These are phyloP conservation scores for Strigamia maritima DNA, from an alignment of 2,888 invertebrate genomes.

Conservation along the genomic window DNA sequence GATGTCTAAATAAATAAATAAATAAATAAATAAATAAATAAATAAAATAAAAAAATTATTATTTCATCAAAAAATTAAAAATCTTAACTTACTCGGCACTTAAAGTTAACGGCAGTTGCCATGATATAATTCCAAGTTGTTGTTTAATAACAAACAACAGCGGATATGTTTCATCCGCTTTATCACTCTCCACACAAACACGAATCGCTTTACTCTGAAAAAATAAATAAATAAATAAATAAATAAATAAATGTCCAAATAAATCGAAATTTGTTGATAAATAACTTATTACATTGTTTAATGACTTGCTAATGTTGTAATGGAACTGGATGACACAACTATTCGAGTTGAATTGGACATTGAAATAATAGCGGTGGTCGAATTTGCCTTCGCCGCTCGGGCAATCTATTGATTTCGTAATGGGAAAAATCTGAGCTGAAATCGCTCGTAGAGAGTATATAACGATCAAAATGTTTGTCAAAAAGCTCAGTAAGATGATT, in stretches of 20 bases:
- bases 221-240: background rate
- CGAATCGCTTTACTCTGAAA: slow-evolving; percentile 40
- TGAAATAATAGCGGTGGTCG: background rate
- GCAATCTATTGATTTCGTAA: background rate
- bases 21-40: background rate
- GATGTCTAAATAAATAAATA: slow-evolving; percentile 45
- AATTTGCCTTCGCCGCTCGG: background rate
- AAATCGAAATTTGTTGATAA: background rate
- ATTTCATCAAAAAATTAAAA: background rate
- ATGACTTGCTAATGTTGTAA: background rate
- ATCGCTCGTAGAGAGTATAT: too few relatives aligned
- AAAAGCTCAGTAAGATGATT: too few relatives aligned
- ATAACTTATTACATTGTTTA: background rate
- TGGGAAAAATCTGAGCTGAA: too few relatives aligned
- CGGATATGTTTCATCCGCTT: slow-evolving; percentile 36
- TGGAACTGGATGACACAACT: background rate
- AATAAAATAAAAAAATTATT: background rate
- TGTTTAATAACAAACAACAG: slow-evolving; percentile 40
- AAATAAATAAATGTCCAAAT: background rate
- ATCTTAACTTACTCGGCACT: background rate
- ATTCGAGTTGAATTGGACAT: background rate
- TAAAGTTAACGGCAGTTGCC: slow-evolving; percentile 40
- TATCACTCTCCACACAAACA: slow-evolving; percentile 35
- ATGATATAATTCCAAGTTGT: slow-evolving; percentile 41
- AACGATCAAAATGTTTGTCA: too few relatives aligned